Percentiles rank a stretch among this genome's conserved stretches.
phyloP scores from a whole-genome alignment of 2,113 vertebrate species.

The Ovis aries region DNA sequence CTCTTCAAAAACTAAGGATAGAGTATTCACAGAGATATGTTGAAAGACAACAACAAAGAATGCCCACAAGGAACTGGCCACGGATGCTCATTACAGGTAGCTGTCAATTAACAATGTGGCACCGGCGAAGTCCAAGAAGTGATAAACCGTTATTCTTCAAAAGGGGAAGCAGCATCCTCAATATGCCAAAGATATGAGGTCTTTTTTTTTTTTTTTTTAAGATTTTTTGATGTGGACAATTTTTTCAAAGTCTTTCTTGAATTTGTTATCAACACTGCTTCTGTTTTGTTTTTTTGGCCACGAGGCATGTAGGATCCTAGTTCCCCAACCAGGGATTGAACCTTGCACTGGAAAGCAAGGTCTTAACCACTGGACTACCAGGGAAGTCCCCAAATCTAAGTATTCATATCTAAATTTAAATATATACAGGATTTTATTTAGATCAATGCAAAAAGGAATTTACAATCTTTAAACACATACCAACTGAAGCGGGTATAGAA shows the following conservation, averaged over 20 bases:
- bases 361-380: background rate
- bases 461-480: background rate
- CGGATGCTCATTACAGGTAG: background rate
- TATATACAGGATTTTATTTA: background rate
- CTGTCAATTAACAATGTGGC: background rate
- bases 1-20: slow-evolving; percentile 38
- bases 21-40: background rate
- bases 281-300: background rate
- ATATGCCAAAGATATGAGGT: background rate
- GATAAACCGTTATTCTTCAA: background rate
- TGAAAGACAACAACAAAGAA: background rate
- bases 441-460: background rate
- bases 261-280: background rate
- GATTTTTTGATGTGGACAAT: background rate
- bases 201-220: background rate
- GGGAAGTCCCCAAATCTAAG: background rate
- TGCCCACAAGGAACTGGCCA: background rate
- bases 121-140: background rate
- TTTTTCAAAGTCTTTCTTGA: background rate
- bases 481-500: background rate
- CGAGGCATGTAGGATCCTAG: background rate
- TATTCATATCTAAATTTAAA: background rate
- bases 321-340: background rate
- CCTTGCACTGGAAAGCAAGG: background rate
- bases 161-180: background rate